Base-by-base conservation (phyloP, 1,140 invertebrate species). In the Tigriopus japonicus region DNA sequence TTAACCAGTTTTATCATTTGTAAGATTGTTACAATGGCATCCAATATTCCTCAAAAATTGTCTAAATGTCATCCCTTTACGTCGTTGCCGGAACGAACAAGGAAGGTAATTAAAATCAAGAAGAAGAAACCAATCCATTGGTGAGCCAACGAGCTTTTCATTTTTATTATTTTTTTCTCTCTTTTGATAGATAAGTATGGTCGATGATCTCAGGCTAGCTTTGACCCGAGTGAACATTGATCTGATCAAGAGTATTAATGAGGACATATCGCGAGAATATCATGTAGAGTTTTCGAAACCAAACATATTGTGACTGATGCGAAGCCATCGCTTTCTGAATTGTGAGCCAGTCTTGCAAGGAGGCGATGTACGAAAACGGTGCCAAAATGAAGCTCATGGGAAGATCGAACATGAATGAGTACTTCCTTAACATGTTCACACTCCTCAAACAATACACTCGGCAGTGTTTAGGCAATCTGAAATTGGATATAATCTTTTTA, bases 261-360 rank as follows among this genome's bases (percentile, higher is more conserved):
- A 89, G 76, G 70, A 89, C 83, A 69, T 93, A 96, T 28, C 89
- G 79, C 35, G 89, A 93, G 74, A 93, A 90, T 52, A 83, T 70
- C 65, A 95, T 80, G 69, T 93, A 96, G 6, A 96, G 73, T 67
- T 81, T 80, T 63, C 92, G 78, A 71, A 89, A 96, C 92, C 92
- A 97, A 13, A 88, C 79, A 71, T 89, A 81, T 71, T 97, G 92
- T 14, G 87, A 88, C 65, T 77, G 72, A 70, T 97, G 90, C 63
- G 78, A 76, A 60, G 74, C 75, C 89, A 96, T 94, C 1, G 90
- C 89, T 65, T 75, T 72, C 71, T 83, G 72, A 45, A 84, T 67
- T 5, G 35, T 14, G 12, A 58, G 13, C 42, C 78, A 75, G 62
- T 80, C 76, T 15, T 73, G 72, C 71, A 74, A 76, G 40, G 72